A percentile compares a stretch with the other conserved stretches of the same genome.
phyloP scores from a whole-genome alignment of 1,140 invertebrate species.

The Cecropterus lyciades region DNA sequence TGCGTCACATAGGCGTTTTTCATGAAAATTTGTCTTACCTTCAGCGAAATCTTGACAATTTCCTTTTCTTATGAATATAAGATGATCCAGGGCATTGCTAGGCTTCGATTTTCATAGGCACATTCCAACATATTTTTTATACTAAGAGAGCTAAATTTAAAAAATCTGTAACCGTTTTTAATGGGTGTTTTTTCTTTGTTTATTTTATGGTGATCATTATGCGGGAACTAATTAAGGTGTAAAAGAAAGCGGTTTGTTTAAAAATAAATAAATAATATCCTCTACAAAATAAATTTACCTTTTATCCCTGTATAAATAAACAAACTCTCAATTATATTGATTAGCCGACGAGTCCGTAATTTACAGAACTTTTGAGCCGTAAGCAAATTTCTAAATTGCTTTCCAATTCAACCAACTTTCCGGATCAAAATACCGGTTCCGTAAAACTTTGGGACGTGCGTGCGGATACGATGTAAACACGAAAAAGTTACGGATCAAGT shows the following conservation, averaged over 20 bases:
- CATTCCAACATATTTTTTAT: no score
- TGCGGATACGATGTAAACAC: background rate
- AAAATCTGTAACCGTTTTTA: no score
- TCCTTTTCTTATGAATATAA: conserved; percentile 1
- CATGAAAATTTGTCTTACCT: conserved; percentile 12
- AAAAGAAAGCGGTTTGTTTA: no score
- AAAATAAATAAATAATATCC: background rate
- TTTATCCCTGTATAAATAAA: background rate
- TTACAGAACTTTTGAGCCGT: conserved; percentile 37
- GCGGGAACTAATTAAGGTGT: no score
- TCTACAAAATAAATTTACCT: background rate
- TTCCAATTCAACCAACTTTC: conserved; percentile 25
- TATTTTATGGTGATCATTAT: no score
- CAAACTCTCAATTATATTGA: conserved; percentile 16
- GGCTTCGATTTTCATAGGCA: no score
- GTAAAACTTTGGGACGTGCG: background rate
- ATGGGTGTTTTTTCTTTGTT: no score
- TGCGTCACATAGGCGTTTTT: conserved; percentile 9
- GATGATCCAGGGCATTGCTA: background rate
- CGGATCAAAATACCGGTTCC: background rate
- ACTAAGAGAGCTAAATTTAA: no score
- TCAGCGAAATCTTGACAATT: conserved; percentile 12
- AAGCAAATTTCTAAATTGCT: conserved; percentile 39
- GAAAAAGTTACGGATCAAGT: background rate
- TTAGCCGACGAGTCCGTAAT: conserved; percentile 21